phyloP scores from a whole-genome alignment of 2,113 vertebrate species.

The Phoxinus phoxinus region DNA sequence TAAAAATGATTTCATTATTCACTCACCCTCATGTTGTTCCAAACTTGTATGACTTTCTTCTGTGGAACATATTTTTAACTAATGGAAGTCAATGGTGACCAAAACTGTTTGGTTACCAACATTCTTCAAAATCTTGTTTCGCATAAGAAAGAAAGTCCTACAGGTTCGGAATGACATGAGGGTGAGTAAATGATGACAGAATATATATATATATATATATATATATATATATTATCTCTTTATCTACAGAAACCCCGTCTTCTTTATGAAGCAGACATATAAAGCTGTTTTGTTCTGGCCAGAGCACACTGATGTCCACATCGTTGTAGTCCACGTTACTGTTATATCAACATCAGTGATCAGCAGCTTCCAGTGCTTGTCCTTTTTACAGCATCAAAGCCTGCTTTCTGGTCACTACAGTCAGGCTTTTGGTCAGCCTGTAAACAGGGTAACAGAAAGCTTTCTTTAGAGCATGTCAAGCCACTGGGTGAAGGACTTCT shows the following conservation, averaged over 20 bases:
- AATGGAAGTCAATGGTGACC: background rate
- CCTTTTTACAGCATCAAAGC: constrained; percentile 30
- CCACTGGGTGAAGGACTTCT: background rate
- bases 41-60: too few relatives aligned
- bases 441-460: constrained; percentile 30
- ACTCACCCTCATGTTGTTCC: too few relatives aligned
- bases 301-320: background rate
- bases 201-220: background rate
- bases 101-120: background rate
- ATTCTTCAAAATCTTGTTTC: background rate
- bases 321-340: background rate
- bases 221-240: background rate
- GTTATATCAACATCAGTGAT: constrained; percentile 1
- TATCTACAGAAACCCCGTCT: background rate
- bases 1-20: too few relatives aligned
- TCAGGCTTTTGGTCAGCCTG: constrained; percentile 51
- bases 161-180: background rate
- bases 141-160: background rate
- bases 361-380: constrained; percentile 20
- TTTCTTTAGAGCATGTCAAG: constrained; percentile 4
- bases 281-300: constrained; percentile 4
- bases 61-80: background rate
- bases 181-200: background rate
- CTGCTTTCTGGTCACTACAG: constrained; percentile 42
- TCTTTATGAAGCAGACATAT: background rate